Evolutionary conservation across 2,113 vertebrate species (phyloP), one percentile per base, ranked within the genome.

Genomic region (Ctenomys sociabilis): DNA sequence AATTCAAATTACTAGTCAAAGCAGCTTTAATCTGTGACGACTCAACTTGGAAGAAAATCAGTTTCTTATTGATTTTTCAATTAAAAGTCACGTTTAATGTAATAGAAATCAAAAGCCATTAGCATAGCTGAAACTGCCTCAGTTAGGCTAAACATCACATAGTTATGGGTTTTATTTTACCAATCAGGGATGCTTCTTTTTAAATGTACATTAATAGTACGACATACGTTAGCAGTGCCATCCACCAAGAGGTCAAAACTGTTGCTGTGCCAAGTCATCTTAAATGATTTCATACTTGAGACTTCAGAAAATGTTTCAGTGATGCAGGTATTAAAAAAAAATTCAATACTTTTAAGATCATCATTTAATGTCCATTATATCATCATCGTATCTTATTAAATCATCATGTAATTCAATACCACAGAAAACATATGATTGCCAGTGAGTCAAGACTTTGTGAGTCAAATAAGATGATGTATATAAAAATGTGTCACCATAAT

Each of bases 381-480:
- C 95, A 88, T 91, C 81, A 54, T 28, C 3, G 8, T 95, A 88
- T 85, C 81, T 93, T 95, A 97, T 97, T 92, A 96, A 97, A 95
- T 92, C 93, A 96, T 61, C 73, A 43, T 61, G 52, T 96, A 96
- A 95, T 95, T 97, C 88, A 96, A 88, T 93, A 78, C 35, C 32
- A 95, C 30, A 82, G 70, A 97, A 97, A 88, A 63, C 85, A 78
- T 96, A 66, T 85, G 81, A 92, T 89, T 94, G 54, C 37, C 64
- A 72, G n/a, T 97, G 96, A 97, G 90, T 97, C 95, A 97, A 93
- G 92, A 78, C 52, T 87, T 85, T 77, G 22, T 97, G 95, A 97
- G 96, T 97, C 97, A 97, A 91, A 70, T 85, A 64, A 68, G 92
- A 72, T 95, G 88, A 96, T 94, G 8, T 85, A 75, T 92, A 93